These are phyloP conservation scores for Sialis fuliginosa DNA, from an alignment of 2,888 invertebrate species.

Conservation along the genomic window DNA sequence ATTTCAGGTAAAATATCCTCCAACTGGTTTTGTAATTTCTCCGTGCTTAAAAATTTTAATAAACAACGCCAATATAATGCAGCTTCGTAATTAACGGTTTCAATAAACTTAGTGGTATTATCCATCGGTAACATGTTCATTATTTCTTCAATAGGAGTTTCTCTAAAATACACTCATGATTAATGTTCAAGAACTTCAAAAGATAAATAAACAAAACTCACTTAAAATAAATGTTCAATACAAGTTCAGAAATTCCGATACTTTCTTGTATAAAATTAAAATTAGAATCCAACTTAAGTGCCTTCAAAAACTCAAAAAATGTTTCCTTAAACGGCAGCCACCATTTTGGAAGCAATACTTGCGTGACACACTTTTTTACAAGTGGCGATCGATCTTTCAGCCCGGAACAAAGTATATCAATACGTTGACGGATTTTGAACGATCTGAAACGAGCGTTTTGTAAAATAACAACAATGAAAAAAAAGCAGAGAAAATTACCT, in stretches of 20 bases:
- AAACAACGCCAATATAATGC: slow-evolving; percentile 45
- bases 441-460: slow-evolving; percentile 22
- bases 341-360: slow-evolving; percentile 53
- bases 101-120: slow-evolving; percentile 27
- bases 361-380: slow-evolving; percentile 28
- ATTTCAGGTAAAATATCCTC: slow-evolving; percentile 53
- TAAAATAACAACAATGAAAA: too few species aligned
- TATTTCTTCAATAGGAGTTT: slow-evolving; percentile 20
- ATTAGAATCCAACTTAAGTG: slow-evolving; percentile 53
- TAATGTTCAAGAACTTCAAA: not conserved
- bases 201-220: not conserved
- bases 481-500: too few species aligned
- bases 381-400: slow-evolving; percentile 39
- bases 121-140: slow-evolving; percentile 26
- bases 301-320: slow-evolving; percentile 47
- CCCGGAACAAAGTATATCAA: slow-evolving; percentile 40
- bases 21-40: slow-evolving; percentile 29
- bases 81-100: slow-evolving; percentile 30
- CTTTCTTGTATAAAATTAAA: slow-evolving; percentile 42
- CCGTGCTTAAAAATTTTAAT: slow-evolving; percentile 28
- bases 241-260: slow-evolving; percentile 31
- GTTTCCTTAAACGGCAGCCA: slow-evolving; percentile 47
- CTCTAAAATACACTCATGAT: slow-evolving; percentile 24
- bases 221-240: slow-evolving; percentile 23
- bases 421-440: slow-evolving; percentile 44